phyloP scores from a whole-genome alignment of 2,888 invertebrate genomes.

The Kuschelorhynchus macadamiae region DNA sequence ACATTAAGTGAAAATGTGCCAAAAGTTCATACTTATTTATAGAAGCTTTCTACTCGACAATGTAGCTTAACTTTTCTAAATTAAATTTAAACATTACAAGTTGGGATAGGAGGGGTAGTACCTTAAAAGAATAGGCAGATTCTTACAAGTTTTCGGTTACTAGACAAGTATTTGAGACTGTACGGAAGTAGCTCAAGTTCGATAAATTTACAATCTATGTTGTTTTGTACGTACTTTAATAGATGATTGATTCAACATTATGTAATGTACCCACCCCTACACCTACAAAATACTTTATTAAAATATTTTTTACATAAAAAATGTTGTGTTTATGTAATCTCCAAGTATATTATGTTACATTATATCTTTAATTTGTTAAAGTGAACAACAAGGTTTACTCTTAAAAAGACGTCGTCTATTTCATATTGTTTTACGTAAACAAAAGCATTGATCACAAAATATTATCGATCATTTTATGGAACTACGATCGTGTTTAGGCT shows the following conservation, averaged over 20 bases:
- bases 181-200: too few species aligned
- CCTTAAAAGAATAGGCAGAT: too few species aligned
- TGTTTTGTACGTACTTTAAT: too few species aligned
- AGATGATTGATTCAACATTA: not conserved
- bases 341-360: slow-evolving; percentile 39
- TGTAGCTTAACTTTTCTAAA: slow-evolving; percentile 30
- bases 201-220: too few species aligned
- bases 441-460: not conserved
- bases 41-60: slow-evolving; percentile 47
- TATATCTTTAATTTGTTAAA: slow-evolving; percentile 23
- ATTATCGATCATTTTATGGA: too few species aligned
- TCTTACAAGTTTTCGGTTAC: too few species aligned
- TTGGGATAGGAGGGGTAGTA: not conserved
- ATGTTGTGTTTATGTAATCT: slow-evolving; percentile 59
- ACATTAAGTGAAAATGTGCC: slow-evolving; percentile 47
- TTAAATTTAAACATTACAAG: slow-evolving; percentile 17
- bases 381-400: slow-evolving; percentile 33
- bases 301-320: slow-evolving; percentile 26
- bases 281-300: slow-evolving; percentile 14
- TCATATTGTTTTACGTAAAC: slow-evolving; percentile 1
- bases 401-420: slow-evolving; percentile 12
- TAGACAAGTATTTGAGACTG: too few species aligned
- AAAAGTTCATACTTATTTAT: slow-evolving; percentile 41
- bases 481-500: too few species aligned
- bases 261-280: slow-evolving; percentile 1